Evolutionary conservation across 1,140 invertebrate genomes (phyloP), one percentile per base, ranked within the genome.

Genomic region (Patella vulgata): DNA sequence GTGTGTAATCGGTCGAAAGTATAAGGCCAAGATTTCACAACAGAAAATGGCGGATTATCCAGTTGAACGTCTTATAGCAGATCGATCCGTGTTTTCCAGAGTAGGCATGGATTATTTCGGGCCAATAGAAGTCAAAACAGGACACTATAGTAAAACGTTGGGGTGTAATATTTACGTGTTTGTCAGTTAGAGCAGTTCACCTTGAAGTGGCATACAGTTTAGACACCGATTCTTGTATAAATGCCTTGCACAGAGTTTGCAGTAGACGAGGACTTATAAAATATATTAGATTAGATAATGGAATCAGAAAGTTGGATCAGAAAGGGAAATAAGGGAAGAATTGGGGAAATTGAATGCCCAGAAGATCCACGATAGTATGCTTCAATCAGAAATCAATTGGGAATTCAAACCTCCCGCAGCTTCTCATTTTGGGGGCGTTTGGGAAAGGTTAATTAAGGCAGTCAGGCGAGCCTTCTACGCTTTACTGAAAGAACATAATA

Each of bases 121-220:
- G 11, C 71, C 68, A 11, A 71, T 73, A 21, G 42, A 63, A 17
- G 61, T 68, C 2, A 75, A 76, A 59, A 19, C 46, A 33, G 59
- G 47, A 8, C 31, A 64, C 43, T 55, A n/a, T 28, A 21, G 44
- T 65, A 21, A 72, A 74, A 43, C 39, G 61, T 23, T 75, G 71
- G 60, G 70, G 68, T 30, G 40, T 68, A 1, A 62, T 75, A 1
- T 68, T 75, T 44, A 73, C 73, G 11, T 75, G 68, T 56, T 31
- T 71, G 11, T 11, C 59, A 9, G 39, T 31, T 52, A 27, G 63
- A 44, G 63, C 67, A 17, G 44, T 72, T 19, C 73, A 75, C 50
- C 36, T 74, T 19, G 70, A 74, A 48, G 50, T 72, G 27, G 60
- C 62, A 5, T 19, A 59, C 21, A 47, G 51, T 25, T n/a, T 71